phyloP scores from a whole-genome alignment of 2,797 vertebrate genomes.

The Gymnocypris eckloni region DNA sequence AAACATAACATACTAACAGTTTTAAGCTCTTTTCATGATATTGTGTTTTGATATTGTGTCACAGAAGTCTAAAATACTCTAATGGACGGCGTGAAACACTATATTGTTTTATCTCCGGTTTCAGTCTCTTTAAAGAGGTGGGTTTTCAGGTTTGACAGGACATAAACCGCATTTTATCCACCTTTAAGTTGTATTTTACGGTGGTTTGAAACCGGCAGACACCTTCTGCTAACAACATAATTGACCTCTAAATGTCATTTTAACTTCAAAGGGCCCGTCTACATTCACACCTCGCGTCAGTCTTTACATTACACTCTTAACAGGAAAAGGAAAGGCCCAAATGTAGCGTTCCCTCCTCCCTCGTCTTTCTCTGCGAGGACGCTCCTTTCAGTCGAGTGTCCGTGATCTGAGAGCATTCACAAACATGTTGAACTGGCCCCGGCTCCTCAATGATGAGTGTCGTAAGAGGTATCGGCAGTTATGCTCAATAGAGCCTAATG shows the following conservation, averaged over 20 bases:
- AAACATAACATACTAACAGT: background rate
- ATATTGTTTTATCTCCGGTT: background rate
- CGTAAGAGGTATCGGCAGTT: slow-evolving; percentile 43
- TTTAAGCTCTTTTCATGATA: background rate
- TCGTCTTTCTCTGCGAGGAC: slow-evolving; percentile 19
- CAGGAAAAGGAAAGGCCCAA: slow-evolving; percentile 63
- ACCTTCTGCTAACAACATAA: slow-evolving; percentile 75
- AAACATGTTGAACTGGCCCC: slow-evolving; percentile 55
- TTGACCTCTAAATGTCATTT: slow-evolving; percentile 76
- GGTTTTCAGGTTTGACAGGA: slow-evolving; percentile 10
- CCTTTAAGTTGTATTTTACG: slow-evolving; percentile 34
- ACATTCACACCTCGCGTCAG: slow-evolving; percentile 66
- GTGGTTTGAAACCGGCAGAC: slow-evolving; percentile 45
- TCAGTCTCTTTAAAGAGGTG: background rate
- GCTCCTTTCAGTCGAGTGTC: slow-evolving; percentile 51
- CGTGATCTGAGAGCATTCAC: slow-evolving; percentile 54
- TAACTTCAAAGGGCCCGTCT: slow-evolving; percentile 74
- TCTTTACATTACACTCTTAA: slow-evolving; percentile 46
- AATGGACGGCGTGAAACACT: background rate
- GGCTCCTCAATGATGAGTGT: slow-evolving; percentile 40
- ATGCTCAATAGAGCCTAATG: slow-evolving; percentile 56
- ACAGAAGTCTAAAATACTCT: background rate
- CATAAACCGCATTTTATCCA: slow-evolving; percentile 15
- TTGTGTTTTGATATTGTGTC: background rate
- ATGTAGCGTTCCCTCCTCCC: slow-evolving; percentile 47